These are phyloP conservation scores for Gopherus flavomarginatus DNA, from an alignment of 2,113 vertebrate genomes.

Conservation along the genomic window DNA sequence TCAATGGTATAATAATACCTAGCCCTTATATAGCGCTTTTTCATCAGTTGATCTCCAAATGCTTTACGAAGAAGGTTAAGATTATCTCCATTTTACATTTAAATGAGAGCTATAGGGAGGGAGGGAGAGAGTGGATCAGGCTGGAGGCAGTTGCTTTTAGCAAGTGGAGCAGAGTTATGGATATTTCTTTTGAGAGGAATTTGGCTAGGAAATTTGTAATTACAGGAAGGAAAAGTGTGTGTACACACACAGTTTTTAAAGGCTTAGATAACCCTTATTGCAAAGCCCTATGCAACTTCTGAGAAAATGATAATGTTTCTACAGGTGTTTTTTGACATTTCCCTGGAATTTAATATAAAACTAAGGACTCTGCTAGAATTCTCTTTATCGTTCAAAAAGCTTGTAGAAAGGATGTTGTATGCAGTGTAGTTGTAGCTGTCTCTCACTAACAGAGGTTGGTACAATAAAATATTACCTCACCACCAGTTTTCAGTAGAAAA, in stretches of 20 bases:
- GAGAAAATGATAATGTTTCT: neutral
- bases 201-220: neutral
- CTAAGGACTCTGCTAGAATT: neutral
- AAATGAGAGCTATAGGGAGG: neutral
- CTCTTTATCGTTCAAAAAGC: neutral
- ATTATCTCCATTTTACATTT: neutral
- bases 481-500: neutral
- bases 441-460: neutral
- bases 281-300: neutral
- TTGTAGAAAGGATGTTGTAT: neutral
- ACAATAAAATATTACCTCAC: neutral
- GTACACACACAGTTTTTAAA: neutral
- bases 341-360: neutral
- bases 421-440: neutral
- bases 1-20: neutral
- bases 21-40: neutral
- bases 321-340: neutral
- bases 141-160: neutral
- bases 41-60: neutral
- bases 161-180: neutral
- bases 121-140: neutral
- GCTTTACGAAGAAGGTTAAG: neutral
- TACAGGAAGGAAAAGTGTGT: neutral
- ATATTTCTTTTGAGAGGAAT: neutral
- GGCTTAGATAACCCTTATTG: neutral